Conservation (phyloP, 1,140 invertebrate species). For the Trissolcus basalis region DNA sequence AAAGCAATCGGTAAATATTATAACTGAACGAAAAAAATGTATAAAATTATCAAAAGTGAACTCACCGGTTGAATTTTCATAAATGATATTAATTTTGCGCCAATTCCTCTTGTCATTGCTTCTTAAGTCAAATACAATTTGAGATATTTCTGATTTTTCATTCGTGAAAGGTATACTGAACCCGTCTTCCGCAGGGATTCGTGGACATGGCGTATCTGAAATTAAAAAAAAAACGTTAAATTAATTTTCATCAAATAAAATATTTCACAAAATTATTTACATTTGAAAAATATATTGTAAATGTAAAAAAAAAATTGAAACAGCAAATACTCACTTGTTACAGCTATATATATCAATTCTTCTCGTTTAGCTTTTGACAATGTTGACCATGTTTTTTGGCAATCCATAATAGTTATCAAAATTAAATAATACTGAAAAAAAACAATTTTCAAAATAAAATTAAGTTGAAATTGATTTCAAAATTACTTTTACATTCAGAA, state of each 20-base stretch:
- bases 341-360: conserved; percentile 81
- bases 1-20: no score
- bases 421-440: conserved; percentile 80
- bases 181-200: conserved; percentile 80
- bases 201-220: conserved; percentile 78
- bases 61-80: conserved; percentile 83
- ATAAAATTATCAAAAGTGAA: neutral
- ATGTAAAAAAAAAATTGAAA: neutral
- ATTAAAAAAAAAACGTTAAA: neutral
- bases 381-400: conserved; percentile 82
- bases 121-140: conserved; percentile 84
- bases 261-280: neutral
- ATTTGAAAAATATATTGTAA: neutral
- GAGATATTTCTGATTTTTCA: conserved; percentile 82
- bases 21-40: neutral
- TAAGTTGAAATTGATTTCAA: no score
- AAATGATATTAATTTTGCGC: conserved; percentile 82
- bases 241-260: neutral
- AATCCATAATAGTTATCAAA: conserved; percentile 82
- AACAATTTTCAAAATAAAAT: no score
- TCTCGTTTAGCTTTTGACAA: conserved; percentile 78
- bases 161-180: conserved; percentile 82
- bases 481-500: no score
- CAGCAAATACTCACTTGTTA: conserved; percentile 77
- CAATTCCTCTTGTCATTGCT: conserved; percentile 79